Base-by-base conservation (phyloP, 2,888 invertebrate genomes). In the Cosmia pyralina region DNA sequence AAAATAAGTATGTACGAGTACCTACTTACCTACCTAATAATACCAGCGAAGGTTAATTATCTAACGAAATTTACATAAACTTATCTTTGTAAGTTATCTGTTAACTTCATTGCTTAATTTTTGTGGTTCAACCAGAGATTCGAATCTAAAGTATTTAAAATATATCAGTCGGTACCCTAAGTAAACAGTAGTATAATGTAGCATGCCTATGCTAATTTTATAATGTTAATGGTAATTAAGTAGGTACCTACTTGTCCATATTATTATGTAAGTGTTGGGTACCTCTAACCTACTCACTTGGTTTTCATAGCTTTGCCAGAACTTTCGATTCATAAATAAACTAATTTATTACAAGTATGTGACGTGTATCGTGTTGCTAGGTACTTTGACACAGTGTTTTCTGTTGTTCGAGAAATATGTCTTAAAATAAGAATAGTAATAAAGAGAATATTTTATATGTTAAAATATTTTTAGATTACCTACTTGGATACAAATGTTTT, bases 41-140 rank as follows among this genome's bases (percentile, higher is more conserved):
- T 5, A 28, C 22, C 48, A 50, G 41, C 8, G 71, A 81, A 79
- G 81, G 79, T 59, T 77, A 77, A 50, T 28, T 53, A 71, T 59
- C n/a, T 46, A 41, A 50, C n/a, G 17, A n/a, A 52, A 8, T 28
- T 28, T 28, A 28, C 28, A 28, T 28, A 28, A 28, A 57, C 13
- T 55, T 52, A 63, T 77, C 50, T 59, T 44, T 59, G 5, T 48
- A 8, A 48, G 38, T 65, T 76, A 52, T n/a, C n/a, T n/a, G n/a
- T n/a, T n/a, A n/a, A 75, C 74, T 46, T 28, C 46, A 52, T 53
- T 2, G 52, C 17, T 28, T 28, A n/a, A 34, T 55, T 59, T 76
- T 52, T 77, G 44, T 38, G 38, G 69, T 74, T 17, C 34, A 41
- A 48, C 11, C 15, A 55, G 15, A 28, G 13, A 41, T 72, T 34